These are phyloP conservation scores for Zaprionus lachaisei DNA, from an alignment of 1,140 invertebrate species.

Conservation along the genomic window DNA sequence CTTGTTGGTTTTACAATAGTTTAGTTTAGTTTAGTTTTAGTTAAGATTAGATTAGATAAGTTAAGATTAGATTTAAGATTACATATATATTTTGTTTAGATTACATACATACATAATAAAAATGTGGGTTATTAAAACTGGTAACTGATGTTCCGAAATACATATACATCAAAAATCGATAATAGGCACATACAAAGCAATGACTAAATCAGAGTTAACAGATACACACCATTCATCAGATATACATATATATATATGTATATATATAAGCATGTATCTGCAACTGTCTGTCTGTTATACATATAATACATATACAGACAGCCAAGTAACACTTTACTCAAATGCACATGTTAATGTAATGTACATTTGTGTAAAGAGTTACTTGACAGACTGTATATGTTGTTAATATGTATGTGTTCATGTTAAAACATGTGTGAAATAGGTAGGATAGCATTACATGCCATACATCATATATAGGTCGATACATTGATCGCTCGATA, in stretches of 20 bases:
- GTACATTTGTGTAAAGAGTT: too few relatives aligned
- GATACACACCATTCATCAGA: conserved; percentile 45
- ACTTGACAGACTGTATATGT: background rate
- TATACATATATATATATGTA: conserved; percentile 33
- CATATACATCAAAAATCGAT: conserved; percentile 75
- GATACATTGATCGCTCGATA: conserved; percentile 22
- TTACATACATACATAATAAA: conserved; percentile 59
- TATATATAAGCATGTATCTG: conserved; percentile 17
- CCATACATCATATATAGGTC: conserved; percentile 22
- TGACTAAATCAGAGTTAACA: conserved; percentile 73
- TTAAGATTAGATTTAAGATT: conserved; percentile 38
- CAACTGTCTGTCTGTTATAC: conserved; percentile 1
- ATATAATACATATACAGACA: conserved; percentile 20
- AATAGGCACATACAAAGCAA: conserved; percentile 80
- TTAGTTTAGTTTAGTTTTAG: conserved; percentile 19
- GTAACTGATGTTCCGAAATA: conserved; percentile 64
- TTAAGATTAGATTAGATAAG: conserved; percentile 40
- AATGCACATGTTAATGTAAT: too few relatives aligned
- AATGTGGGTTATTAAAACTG: conserved; percentile 62
- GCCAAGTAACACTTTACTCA: too few relatives aligned
- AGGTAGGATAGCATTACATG: conserved; percentile 17
- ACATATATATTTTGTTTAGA: conserved; percentile 42
- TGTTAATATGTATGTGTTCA: background rate
- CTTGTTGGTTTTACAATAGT: conserved; percentile 12
- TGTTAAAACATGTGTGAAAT: conserved; percentile 4